Percentiles rank a stretch among this genome's conserved stretches.
These are phyloP conservation scores for Halcyon badia DNA, from an alignment of 2,797 vertebrate species.

Conservation along the genomic window DNA sequence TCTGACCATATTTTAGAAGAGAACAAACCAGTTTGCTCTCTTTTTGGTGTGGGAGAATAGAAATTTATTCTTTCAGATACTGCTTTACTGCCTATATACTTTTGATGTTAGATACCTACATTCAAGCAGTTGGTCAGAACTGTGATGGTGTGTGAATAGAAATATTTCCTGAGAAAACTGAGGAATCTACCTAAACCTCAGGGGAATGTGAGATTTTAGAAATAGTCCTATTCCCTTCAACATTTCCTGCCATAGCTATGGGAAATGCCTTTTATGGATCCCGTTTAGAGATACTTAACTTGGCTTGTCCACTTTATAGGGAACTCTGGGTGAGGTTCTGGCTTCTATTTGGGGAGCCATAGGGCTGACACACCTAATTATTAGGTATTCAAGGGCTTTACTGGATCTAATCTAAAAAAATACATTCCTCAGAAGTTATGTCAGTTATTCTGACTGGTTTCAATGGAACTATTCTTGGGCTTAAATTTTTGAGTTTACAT, in stretches of 20 bases:
- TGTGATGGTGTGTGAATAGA: background rate
- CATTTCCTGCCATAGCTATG: background rate
- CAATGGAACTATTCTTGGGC: background rate
- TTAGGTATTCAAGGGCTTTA: background rate
- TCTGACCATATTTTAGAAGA: background rate
- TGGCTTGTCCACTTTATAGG: background rate
- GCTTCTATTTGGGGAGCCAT: background rate
- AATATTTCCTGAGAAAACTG: background rate
- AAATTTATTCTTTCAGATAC: background rate
- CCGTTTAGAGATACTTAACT: background rate
- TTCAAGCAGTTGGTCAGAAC: background rate
- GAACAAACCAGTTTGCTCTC: background rate
- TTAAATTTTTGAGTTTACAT: background rate
- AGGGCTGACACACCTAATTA: background rate
- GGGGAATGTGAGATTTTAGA: background rate
- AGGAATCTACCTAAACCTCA: background rate
- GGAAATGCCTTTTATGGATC: background rate
- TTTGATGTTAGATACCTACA: background rate
- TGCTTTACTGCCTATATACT: background rate
- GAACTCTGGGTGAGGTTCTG: background rate
- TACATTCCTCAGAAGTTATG: background rate
- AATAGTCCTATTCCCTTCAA: background rate
- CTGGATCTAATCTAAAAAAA: background rate
- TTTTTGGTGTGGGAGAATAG: background rate
- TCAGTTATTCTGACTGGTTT: background rate